A percentile compares a stretch with the other conserved stretches of the same genome.
Conservation (phyloP, 2,113 vertebrate species). For the Bucco capensis region DNA sequence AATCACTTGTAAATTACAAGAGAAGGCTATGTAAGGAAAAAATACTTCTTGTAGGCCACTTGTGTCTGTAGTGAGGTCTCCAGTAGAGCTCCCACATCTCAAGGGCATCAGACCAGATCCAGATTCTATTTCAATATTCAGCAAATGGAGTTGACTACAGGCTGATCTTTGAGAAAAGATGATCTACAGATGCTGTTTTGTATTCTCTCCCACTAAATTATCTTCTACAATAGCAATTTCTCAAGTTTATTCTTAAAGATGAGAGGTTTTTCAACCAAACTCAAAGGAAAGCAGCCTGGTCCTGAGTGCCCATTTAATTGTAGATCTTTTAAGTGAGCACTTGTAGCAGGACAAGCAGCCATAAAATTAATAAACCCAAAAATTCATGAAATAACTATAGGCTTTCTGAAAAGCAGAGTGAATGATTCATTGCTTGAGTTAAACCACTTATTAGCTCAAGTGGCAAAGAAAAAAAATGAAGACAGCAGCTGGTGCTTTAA, state of each 20-base stretch:
- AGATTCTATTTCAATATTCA: neutral
- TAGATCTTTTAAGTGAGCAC: neutral
- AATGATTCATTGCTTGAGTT: constrained; percentile 64
- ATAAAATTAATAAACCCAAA: constrained; percentile 47
- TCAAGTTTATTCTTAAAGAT: neutral
- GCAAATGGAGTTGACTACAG: neutral
- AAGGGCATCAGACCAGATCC: neutral
- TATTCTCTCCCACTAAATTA: neutral
- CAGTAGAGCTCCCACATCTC: neutral
- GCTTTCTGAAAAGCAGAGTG: constrained; percentile 25
- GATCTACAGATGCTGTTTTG: neutral
- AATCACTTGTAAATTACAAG: neutral
- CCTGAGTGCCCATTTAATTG: neutral
- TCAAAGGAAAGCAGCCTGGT: neutral
- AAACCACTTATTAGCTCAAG: constrained; percentile 53
- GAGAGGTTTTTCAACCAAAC: neutral
- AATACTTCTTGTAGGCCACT: neutral
- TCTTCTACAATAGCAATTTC: neutral
- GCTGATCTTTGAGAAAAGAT: neutral
- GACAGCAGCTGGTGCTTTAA: constrained; percentile 25
- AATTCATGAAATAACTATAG: constrained; percentile 40
- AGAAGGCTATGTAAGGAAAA: neutral
- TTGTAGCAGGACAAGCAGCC: neutral
- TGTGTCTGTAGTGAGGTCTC: neutral
- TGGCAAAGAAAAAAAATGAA: neutral